Percentiles rank a stretch among this genome's conserved stretches.
Evolutionary conservation across 1,140 invertebrate species (phyloP).

Genomic region (Caerostris extrusa): DNA sequence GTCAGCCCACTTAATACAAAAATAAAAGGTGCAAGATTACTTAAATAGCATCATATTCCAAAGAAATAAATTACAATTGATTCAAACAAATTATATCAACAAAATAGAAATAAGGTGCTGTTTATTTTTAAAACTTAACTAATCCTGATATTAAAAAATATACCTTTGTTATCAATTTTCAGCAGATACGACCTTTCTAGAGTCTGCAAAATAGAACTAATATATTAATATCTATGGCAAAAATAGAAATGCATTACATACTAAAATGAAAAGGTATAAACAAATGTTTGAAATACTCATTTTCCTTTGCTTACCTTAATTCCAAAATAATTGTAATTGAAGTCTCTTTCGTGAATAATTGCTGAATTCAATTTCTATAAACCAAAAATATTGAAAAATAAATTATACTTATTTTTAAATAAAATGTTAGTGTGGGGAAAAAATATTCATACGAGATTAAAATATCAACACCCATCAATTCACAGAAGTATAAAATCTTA

Average conservation of each 20-base stretch:
- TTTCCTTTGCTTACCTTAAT: slow-evolving; percentile 87
- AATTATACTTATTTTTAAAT: neutral
- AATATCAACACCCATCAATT: too few species aligned
- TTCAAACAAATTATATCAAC: too few species aligned
- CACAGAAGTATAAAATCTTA: too few species aligned
- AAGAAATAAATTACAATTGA: too few species aligned
- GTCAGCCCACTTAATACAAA: too few species aligned
- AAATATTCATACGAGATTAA: too few species aligned
- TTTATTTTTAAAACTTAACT: too few species aligned
- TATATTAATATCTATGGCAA: neutral
- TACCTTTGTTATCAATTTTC: slow-evolving; percentile 92
- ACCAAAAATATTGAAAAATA: slow-evolving; percentile 33
- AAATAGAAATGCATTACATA: neutral
- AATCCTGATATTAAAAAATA: neutral
- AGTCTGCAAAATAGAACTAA: slow-evolving; percentile 84
- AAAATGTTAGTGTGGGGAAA: too few species aligned
- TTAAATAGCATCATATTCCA: too few species aligned
- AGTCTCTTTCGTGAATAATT: slow-evolving; percentile 98
- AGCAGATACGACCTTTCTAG: slow-evolving; percentile 97
- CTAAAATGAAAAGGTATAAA: neutral
- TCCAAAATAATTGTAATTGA: slow-evolving; percentile 98
- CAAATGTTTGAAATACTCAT: neutral
- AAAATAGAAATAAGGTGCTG: too few species aligned
- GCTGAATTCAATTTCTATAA: slow-evolving; percentile 91
- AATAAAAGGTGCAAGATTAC: too few species aligned